Evolutionary conservation across 2,888 invertebrate genomes (phyloP), one percentile per base, ranked within the genome.

Genomic region (Orgyia antiqua): DNA sequence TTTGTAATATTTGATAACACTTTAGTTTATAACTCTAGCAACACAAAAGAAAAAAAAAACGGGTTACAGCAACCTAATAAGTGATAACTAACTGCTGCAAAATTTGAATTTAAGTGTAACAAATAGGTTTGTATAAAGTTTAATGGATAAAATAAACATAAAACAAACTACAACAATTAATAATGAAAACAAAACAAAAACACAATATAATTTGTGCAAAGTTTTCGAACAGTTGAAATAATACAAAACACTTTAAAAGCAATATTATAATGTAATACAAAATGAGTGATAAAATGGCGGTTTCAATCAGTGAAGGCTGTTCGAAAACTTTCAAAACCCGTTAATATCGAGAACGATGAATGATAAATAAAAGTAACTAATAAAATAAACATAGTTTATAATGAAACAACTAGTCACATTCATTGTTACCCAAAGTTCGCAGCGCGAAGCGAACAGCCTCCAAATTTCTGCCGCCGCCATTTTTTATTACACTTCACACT

Each of bases 281-380:
- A 70, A 69, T 70, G 57, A 54, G 63, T 31, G 51, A 62, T 61
- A 75, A 77, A 78, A 80, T 80, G 84, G 86, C 86, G 86, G 82
- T 72, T 65, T 61, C 71, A 77, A 75, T 75, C 64, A 70, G 46
- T 87, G 88, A 88, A 88, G 89, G 90, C 90, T 89, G 90, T 90
- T 90, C 90, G 89, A 89, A 88, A 89, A 89, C 89, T 88, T 88
- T 83, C 69, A 47, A 63, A 59, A 64, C 66, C 61, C 58, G 68
- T 63, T 61, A 60, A 54, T 40, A 31, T 59, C 59, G 63, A 60
- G 59, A 62, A 60, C 70, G 66, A 77, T 69, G 73, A 76, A 64
- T 64, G 66, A 74, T 51, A 71, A 77, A 61, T 68, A 71, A 74
- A 58, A 74, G 34, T 50, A 59, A 63, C 43, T 62, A 63, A 61